These are phyloP conservation scores for Daphoenositta chrysoptera DNA, from an alignment of 2,113 vertebrate species.

Conservation along the genomic window DNA sequence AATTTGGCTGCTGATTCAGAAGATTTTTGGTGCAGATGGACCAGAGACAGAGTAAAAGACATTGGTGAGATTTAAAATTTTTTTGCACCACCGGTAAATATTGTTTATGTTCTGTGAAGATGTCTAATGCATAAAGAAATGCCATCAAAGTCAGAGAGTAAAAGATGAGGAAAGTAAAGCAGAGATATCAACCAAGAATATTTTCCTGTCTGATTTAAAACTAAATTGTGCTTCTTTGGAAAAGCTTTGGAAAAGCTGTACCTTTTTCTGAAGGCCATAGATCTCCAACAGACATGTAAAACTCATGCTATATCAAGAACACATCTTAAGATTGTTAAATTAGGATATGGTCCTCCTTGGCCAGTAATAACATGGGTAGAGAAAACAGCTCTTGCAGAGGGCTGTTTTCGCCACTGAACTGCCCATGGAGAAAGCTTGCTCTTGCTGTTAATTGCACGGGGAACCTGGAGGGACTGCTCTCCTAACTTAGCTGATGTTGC, in stretches of 20 bases:
- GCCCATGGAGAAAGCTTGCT: background rate
- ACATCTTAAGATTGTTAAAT: background rate
- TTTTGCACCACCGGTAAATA: background rate
- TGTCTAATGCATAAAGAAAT: background rate
- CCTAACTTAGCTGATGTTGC: background rate
- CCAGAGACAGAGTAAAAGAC: conserved; percentile 71
- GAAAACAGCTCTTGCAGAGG: background rate
- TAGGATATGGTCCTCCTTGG: background rate
- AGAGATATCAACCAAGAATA: background rate
- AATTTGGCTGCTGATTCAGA: conserved; percentile 71
- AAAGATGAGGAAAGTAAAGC: background rate
- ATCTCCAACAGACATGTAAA: background rate
- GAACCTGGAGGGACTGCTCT: background rate
- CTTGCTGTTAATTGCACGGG: background rate
- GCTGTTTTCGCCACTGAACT: background rate
- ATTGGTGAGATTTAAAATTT: conserved; percentile 60
- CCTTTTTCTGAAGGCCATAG: background rate
- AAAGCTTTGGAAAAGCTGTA: background rate
- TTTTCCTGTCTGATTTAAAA: background rate
- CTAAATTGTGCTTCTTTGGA: background rate
- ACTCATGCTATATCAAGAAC: background rate
- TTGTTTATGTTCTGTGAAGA: background rate
- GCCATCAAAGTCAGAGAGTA: background rate
- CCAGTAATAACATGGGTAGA: background rate
- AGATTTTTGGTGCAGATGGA: conserved; percentile 78